Evolutionary conservation across 2,113 vertebrate genomes (phyloP).

Genomic region (Passer montanus): DNA sequence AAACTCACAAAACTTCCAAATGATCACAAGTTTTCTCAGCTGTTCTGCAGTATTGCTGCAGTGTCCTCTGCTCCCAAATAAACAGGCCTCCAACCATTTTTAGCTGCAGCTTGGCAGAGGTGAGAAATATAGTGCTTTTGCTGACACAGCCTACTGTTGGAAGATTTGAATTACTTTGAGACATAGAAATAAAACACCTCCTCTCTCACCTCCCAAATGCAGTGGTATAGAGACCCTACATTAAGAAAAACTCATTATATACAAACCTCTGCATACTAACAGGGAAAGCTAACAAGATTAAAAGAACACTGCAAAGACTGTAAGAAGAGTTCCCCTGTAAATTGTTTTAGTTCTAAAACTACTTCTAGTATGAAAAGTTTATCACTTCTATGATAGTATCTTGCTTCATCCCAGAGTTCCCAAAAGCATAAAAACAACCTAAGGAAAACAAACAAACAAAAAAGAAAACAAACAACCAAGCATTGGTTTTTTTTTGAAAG

Average conservation of each 20-base stretch:
- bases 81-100: background rate
- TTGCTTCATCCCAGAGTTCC: background rate
- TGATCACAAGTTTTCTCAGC: background rate
- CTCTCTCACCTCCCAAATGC: background rate
- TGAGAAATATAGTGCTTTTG: background rate
- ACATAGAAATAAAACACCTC: background rate
- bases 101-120: background rate
- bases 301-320: background rate
- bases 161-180: background rate
- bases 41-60: background rate
- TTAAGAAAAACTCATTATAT: background rate
- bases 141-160: background rate
- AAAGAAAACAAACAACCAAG: background rate
- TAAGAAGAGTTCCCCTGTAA: background rate
- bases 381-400: background rate
- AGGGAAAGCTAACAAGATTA: background rate
- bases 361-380: background rate
- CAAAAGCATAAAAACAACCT: background rate
- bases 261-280: background rate
- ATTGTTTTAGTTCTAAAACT: background rate
- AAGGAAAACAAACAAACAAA: too few relatives aligned
- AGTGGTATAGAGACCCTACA: too few relatives aligned
- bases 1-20: background rate
- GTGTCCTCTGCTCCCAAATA: background rate
- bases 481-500: background rate